Evolutionary conservation across 2,113 vertebrate species (phyloP).

Genomic region (Seriola aureovittata): DNA sequence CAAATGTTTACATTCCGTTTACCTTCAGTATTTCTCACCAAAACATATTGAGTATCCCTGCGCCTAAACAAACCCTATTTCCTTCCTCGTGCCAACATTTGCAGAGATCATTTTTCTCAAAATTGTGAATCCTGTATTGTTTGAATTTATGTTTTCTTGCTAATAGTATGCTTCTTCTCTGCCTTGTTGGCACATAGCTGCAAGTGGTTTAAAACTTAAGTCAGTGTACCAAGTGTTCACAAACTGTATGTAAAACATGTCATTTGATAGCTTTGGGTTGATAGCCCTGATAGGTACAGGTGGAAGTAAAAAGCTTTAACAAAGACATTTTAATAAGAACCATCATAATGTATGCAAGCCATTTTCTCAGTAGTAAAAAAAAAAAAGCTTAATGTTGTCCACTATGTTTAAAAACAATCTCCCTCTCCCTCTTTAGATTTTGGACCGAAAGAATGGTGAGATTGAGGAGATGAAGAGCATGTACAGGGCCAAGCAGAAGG

Average conservation of each 20-base stretch:
- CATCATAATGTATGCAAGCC: not conserved
- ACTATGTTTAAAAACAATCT: not conserved
- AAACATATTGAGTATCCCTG: not conserved
- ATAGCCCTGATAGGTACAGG: not conserved
- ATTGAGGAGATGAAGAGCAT: conserved; percentile 90
- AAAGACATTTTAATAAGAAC: not conserved
- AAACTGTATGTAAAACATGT: not conserved
- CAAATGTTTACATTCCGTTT: not conserved
- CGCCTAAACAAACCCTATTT: not conserved
- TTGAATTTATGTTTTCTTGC: not conserved
- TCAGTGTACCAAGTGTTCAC: not conserved
- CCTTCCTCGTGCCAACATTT: not conserved
- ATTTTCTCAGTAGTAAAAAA: not conserved
- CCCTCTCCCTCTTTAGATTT: conserved; percentile 85
- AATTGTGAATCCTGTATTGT: not conserved
- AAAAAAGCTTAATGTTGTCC: not conserved
- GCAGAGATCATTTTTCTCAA: not conserved
- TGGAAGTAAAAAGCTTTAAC: not conserved
- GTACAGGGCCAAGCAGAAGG: conserved; percentile 89
- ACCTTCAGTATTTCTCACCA: not conserved
- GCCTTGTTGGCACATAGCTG: not conserved
- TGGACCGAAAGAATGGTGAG: conserved; percentile 95
- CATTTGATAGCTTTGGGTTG: not conserved
- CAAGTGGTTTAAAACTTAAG: not conserved
- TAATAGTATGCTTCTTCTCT: not conserved